phyloP scores from a whole-genome alignment of 92 coral and sea anemone genomes.

The Porites rus region DNA sequence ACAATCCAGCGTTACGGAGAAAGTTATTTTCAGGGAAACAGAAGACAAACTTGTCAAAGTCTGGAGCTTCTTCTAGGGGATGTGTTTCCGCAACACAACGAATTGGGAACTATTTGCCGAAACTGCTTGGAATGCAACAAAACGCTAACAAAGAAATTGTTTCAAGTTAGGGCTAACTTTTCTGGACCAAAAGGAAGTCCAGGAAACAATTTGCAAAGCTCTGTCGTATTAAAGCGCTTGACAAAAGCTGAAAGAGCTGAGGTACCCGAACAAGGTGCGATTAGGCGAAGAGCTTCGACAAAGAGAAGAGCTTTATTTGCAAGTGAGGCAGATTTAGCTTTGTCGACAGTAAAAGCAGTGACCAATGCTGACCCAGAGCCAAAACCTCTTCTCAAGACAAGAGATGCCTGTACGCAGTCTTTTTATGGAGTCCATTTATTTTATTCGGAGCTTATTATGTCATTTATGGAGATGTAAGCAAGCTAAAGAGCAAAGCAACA shows the following conservation, averaged over 20 bases:
- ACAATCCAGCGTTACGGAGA: neutral
- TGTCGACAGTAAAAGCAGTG: neutral
- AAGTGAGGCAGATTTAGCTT: neutral
- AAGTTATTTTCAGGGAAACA: neutral
- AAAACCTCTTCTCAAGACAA: neutral
- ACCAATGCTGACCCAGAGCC: neutral
- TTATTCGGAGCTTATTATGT: too few relatives aligned
- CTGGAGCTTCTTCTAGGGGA: neutral
- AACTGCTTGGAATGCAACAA: too few relatives aligned
- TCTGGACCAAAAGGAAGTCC: neutral
- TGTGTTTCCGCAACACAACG: too few relatives aligned
- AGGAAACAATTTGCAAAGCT: neutral
- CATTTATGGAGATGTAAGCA: too few relatives aligned
- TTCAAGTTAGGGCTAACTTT: neutral
- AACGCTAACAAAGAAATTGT: too few relatives aligned
- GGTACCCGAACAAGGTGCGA: neutral
- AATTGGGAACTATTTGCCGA: too few relatives aligned
- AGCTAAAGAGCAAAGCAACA: too few relatives aligned
- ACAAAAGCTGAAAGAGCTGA: too few relatives aligned
- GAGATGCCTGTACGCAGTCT: neutral
- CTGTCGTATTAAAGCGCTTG: too few relatives aligned
- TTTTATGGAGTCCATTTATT: too few relatives aligned
- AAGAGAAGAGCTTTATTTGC: conserved; percentile 1
- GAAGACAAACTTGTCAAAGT: neutral
- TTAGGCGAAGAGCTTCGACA: neutral